Evolutionary conservation across 2,797 vertebrate species (phyloP).

Genomic region (Phoxinus dragarum): DNA sequence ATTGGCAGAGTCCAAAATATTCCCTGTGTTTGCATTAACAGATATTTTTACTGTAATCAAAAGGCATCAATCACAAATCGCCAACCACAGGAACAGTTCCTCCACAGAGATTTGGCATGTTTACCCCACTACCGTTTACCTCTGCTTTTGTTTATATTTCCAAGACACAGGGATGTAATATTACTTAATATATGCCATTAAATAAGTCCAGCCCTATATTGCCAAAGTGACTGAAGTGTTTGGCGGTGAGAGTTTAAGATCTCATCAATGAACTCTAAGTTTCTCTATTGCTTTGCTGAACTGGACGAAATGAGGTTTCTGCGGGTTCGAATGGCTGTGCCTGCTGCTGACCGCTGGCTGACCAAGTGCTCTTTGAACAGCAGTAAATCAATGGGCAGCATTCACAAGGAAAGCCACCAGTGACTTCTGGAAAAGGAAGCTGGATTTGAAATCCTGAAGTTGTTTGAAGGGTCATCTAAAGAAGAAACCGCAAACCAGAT

Average conservation of each 20-base stretch:
- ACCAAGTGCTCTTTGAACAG: constrained; percentile 55
- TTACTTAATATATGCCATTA: constrained; percentile 56
- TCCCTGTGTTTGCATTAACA: constrained; percentile 63
- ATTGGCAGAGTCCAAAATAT: constrained; percentile 61
- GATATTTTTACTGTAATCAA: constrained; percentile 68
- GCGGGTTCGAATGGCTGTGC: constrained; percentile 22
- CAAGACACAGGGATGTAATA: constrained; percentile 56
- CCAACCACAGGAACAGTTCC: constrained; percentile 61
- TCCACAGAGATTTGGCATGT: constrained; percentile 56
- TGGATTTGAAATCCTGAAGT: constrained; percentile 36
- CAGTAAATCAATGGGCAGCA: constrained; percentile 56
- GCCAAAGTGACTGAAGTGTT: constrained; percentile 39
- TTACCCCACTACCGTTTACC: constrained; percentile 40
- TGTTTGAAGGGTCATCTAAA: constrained; percentile 31
- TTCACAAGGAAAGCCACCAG: constrained; percentile 43
- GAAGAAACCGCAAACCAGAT: constrained; percentile 18
- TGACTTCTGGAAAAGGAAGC: constrained; percentile 37
- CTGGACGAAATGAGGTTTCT: constrained; percentile 33
- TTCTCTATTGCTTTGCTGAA: constrained; percentile 30
- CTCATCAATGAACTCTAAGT: constrained; percentile 58
- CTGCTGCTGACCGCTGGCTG: constrained; percentile 35
- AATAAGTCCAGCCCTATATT: constrained; percentile 49
- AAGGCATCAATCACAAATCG: constrained; percentile 62
- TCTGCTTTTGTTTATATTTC: constrained; percentile 63
- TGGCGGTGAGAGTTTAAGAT: constrained; percentile 30